Evolutionary conservation across 2,797 vertebrate genomes (phyloP).

Genomic region (Notolepis coatsorum): DNA sequence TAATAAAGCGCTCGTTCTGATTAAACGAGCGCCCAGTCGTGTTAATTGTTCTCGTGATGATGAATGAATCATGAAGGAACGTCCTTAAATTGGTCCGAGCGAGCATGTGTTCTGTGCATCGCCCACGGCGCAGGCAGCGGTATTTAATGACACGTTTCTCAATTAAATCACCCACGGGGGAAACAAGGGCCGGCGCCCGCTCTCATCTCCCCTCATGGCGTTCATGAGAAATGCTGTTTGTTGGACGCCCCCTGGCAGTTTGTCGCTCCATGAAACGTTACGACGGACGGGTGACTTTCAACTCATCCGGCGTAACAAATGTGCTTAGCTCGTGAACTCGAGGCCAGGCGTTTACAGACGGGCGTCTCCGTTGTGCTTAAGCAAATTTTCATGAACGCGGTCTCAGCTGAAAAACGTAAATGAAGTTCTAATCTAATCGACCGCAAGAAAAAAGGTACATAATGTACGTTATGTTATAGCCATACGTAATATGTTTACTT

Average conservation of each 20-base stretch:
- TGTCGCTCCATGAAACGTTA: constrained; percentile 25
- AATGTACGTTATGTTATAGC: too few relatives aligned
- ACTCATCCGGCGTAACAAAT: too few relatives aligned
- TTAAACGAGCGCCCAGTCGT: constrained; percentile 58
- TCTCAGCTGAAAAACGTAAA: too few relatives aligned
- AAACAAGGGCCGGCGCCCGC: constrained; percentile 50
- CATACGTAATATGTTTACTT: too few relatives aligned
- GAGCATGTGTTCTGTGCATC: constrained; percentile 45
- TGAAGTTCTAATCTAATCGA: too few relatives aligned
- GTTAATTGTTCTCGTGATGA: constrained; percentile 68
- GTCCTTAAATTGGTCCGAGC: too few relatives aligned
- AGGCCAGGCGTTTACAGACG: too few relatives aligned
- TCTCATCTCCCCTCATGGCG: constrained; percentile 33
- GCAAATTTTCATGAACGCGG: too few relatives aligned
- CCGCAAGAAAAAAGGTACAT: too few relatives aligned
- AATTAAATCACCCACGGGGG: constrained; percentile 64
- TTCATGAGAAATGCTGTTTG: constrained; percentile 33
- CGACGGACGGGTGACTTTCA: constrained; percentile 2
- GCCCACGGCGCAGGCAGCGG: constrained; percentile 26
- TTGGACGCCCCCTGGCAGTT: constrained; percentile 34
- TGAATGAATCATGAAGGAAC: too few relatives aligned
- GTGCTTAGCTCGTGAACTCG: too few relatives aligned
- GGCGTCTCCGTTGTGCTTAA: too few relatives aligned
- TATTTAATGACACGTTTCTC: constrained; percentile 66
- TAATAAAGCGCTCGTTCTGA: constrained; percentile 61